Evolutionary conservation across 2,888 invertebrate genomes (phyloP), one percentile per base, ranked within the genome.

Genomic region (Caenorhabditis zanzibari): DNA sequence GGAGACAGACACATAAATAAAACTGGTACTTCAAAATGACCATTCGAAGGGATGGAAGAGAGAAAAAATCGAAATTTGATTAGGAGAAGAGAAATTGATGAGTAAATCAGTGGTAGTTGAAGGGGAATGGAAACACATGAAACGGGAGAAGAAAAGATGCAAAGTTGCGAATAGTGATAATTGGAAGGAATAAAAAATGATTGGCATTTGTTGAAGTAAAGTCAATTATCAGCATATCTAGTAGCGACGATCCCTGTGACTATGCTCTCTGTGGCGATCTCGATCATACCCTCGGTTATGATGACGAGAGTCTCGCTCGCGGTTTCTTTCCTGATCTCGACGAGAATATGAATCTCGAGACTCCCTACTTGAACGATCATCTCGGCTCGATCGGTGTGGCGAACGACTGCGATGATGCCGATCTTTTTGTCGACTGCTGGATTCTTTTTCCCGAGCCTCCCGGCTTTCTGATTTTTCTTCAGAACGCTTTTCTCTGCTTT

Each of bases 331-430:
- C n/a, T n/a, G 52, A 44, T 32, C 38, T 10, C 59, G 38, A 24
- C 75, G 63, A n/a, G 61, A 63, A 0, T 35, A 4, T 19, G 66
- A 66, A 16, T 74, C 74, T 28, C 75, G 49, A 10, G 58, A 71
- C 22, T 54, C 68, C 26, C 68, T 38, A 12, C 38, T 32, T 1
- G 66, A 41, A 10, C 71, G 71, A 1, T 71, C 71, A 35, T 75
- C 75, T 16, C 71, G 77, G 22, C 68, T 61, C 7, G 79, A 64
- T 6, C 79, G 63, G 44, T 71, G 58, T 7, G 79, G 79, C 0
- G 79, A 79, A 32, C 79, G 71, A 19, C 79, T 79, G 6, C 79
- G 49, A 16, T 49, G 59, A 52, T 74, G 75, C 16, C 81, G 71
- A 54, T 63, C 35, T 19, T 58, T 41, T 5, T 76, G 58, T 14